A percentile compares a stretch with the other conserved stretches of the same genome.
Evolutionary conservation across 2,888 invertebrate genomes (phyloP).

Genomic region (Mythimna loreyi): DNA sequence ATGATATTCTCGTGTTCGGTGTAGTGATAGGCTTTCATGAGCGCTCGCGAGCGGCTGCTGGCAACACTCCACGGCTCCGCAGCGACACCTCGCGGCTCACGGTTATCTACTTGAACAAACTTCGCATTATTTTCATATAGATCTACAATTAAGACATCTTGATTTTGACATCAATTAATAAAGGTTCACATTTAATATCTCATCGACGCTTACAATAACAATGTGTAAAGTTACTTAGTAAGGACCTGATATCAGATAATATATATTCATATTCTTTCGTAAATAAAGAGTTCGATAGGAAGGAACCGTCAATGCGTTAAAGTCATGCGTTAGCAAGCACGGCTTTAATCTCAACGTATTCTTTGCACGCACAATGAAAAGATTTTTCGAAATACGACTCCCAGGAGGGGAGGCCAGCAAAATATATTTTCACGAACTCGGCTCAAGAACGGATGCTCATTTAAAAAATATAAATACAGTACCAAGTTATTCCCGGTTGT

Average conservation of each 20-base stretch:
- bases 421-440: slow-evolving; percentile 43
- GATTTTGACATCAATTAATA: neutral
- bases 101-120: slow-evolving; percentile 8
- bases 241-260: neutral
- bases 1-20: slow-evolving; percentile 41
- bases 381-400: slow-evolving; percentile 50
- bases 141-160: neutral
- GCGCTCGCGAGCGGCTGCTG: slow-evolving; percentile 45
- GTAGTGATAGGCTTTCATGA: slow-evolving; percentile 55
- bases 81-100: slow-evolving; percentile 28
- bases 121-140: neutral
- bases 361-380: slow-evolving; percentile 49
- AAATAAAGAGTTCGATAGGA: slow-evolving; percentile 8
- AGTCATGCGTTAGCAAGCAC: slow-evolving; percentile 20
- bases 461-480: slow-evolving; percentile 53
- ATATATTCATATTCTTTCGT: slow-evolving; percentile 4
- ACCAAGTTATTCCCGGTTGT: slow-evolving; percentile 50
- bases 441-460: slow-evolving; percentile 17
- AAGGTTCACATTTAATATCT: neutral
- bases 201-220: neutral
- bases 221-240: neutral
- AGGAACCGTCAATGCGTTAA: slow-evolving; percentile 22
- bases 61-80: slow-evolving; percentile 51
- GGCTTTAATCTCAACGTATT: slow-evolving; percentile 50
- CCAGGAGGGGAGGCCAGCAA: slow-evolving; percentile 36